These are phyloP conservation scores for Malthinus seriepunctatus DNA, from an alignment of 2,888 invertebrate species.

Conservation along the genomic window DNA sequence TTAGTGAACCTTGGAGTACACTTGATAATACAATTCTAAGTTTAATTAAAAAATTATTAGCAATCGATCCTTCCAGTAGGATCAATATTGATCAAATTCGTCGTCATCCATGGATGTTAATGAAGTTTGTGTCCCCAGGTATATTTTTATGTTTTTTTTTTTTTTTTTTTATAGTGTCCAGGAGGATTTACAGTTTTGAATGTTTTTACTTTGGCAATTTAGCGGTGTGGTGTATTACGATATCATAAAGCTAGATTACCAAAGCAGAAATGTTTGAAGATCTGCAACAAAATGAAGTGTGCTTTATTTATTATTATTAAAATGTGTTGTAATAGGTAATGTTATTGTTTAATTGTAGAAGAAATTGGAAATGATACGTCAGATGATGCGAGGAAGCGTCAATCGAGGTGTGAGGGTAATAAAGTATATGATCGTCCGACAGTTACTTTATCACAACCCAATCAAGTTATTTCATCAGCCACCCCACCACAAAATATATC, in stretches of 20 bases:
- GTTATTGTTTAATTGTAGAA: no score
- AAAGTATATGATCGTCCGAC: constrained; percentile 47
- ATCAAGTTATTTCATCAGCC: constrained; percentile 39
- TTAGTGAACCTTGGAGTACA: constrained; percentile 78
- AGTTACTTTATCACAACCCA: constrained; percentile 53
- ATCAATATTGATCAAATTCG: constrained; percentile 69
- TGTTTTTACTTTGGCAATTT: constrained; percentile 85
- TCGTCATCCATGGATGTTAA: constrained; percentile 75
- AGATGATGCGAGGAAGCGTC: neutral
- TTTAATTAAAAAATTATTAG: constrained; percentile 75
- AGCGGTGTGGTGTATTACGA: constrained; percentile 78
- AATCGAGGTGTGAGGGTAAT: constrained; percentile 57
- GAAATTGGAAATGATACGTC: neutral
- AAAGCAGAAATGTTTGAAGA: constrained; percentile 69
- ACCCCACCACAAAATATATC: constrained; percentile 39
- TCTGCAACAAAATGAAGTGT: neutral
- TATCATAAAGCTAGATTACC: constrained; percentile 95
- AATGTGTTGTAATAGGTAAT: neutral
- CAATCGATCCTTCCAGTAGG: constrained; percentile 67
- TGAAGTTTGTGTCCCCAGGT: constrained; percentile 54
- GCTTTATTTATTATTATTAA: neutral
- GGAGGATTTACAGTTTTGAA: constrained; percentile 45
- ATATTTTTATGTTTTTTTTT: constrained; percentile 35
- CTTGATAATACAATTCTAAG: constrained; percentile 75
- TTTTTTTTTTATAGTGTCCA: neutral